Conservation (phyloP, 2,888 invertebrate species). For the Lagria hirta region DNA sequence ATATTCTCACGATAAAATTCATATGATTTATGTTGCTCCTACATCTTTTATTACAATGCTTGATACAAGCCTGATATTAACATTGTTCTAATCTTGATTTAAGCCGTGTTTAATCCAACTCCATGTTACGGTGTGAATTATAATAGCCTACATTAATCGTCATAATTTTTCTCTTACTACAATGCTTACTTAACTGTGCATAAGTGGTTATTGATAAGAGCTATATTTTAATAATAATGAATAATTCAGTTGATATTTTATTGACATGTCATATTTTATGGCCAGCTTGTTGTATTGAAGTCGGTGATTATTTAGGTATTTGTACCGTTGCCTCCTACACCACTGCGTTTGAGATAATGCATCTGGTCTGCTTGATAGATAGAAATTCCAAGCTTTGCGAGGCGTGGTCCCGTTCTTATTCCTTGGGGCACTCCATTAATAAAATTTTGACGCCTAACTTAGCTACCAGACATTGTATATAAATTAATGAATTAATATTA, state of each 20-base stretch:
- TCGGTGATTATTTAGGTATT: slow-evolving; percentile 38
- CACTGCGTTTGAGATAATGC: slow-evolving; percentile 35
- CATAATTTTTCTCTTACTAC: slow-evolving; percentile 14
- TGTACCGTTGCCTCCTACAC: slow-evolving; percentile 38
- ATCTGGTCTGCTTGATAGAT: slow-evolving; percentile 40
- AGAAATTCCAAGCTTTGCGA: slow-evolving; percentile 42
- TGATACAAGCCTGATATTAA: too few species aligned
- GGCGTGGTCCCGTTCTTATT: slow-evolving; percentile 44
- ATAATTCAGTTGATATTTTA: slow-evolving; percentile 38
- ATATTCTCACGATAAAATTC: too few species aligned
- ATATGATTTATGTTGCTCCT: too few species aligned
- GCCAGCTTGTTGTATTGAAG: slow-evolving; percentile 29
- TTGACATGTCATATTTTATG: slow-evolving; percentile 40
- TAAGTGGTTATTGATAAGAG: slow-evolving; percentile 38
- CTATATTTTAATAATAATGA: slow-evolving; percentile 34
- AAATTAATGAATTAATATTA: slow-evolving; percentile 50
- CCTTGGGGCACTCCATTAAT: slow-evolving; percentile 50
- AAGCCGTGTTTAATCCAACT: slow-evolving; percentile 17
- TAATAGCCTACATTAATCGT: slow-evolving; percentile 17
- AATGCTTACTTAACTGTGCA: slow-evolving; percentile 28
- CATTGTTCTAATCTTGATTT: slow-evolving; percentile 25
- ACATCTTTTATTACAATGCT: too few species aligned
- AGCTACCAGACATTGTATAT: slow-evolving; percentile 53
- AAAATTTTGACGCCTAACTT: slow-evolving; percentile 51
- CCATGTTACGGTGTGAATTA: slow-evolving; percentile 17